Percentiles rank a stretch among this genome's conserved stretches.
Evolutionary conservation across 2,888 invertebrate genomes (phyloP).

Genomic region (Polydrusus cervinus): DNA sequence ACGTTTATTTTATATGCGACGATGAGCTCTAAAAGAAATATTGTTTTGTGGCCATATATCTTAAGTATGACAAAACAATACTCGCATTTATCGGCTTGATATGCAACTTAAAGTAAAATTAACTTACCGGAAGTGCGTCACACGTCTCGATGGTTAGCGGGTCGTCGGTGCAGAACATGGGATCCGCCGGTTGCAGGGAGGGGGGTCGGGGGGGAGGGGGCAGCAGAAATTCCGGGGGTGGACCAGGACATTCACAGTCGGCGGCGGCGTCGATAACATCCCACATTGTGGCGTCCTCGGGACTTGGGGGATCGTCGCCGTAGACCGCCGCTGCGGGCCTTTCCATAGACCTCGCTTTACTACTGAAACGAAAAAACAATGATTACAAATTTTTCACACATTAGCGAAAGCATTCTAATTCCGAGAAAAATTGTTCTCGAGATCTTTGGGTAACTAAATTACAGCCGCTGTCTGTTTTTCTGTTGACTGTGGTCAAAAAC

Average conservation of each 20-base stretch:
- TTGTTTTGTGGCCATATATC: background rate
- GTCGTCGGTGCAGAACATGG: conserved; percentile 82
- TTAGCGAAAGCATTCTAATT: too few relatives aligned
- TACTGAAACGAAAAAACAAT: conserved; percentile 54
- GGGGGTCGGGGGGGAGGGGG: conserved; percentile 85
- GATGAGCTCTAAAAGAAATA: background rate
- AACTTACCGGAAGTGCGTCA: conserved; percentile 85
- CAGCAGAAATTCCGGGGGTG: conserved; percentile 83
- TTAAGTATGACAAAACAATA: background rate
- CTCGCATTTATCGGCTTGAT: background rate
- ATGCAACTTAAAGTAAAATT: conserved; percentile 4
- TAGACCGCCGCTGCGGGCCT: conserved; percentile 66
- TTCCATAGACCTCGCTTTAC: conserved; percentile 67
- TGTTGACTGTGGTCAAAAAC: too few relatives aligned
- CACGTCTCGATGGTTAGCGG: conserved; percentile 83
- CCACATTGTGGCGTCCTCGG: conserved; percentile 76
- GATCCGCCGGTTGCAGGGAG: conserved; percentile 78
- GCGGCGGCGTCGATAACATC: conserved; percentile 75
- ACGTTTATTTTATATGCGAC: too few relatives aligned
- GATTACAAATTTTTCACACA: too few relatives aligned
- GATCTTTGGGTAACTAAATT: too few relatives aligned
- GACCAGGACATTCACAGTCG: conserved; percentile 85
- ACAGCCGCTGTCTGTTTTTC: too few relatives aligned
- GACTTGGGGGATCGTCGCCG: conserved; percentile 62
- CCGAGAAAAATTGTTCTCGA: too few relatives aligned